Evolutionary conservation across 2,888 invertebrate species (phyloP).

Genomic region (Brachylomia viminalis): DNA sequence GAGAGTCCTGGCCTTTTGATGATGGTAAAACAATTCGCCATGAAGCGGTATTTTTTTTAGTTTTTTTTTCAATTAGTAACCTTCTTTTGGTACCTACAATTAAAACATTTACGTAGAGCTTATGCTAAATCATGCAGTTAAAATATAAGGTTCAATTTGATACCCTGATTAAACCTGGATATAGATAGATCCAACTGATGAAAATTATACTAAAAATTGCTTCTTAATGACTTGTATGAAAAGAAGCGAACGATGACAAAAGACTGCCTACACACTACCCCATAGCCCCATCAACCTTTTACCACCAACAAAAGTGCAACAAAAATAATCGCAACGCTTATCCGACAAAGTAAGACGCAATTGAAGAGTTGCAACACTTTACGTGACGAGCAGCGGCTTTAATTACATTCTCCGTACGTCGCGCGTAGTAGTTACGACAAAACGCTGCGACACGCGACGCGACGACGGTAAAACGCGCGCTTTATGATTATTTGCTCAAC

Average conservation of each 20-base stretch:
- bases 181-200: too few species aligned
- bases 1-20: too few species aligned
- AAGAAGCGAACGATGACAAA: conserved; percentile 20
- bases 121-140: background rate
- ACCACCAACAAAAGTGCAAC: conserved; percentile 57
- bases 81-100: background rate
- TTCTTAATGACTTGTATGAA: background rate
- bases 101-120: background rate
- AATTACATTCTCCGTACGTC: conserved; percentile 68
- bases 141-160: background rate
- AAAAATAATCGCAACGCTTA: conserved; percentile 71
- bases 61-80: background rate
- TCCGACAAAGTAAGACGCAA: conserved; percentile 75
- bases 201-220: too few species aligned
- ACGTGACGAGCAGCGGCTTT: conserved; percentile 62
- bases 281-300: conserved; percentile 38
- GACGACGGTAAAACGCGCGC: conserved; percentile 65
- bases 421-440: conserved; percentile 63
- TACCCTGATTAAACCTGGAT: background rate
- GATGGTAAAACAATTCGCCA: background rate
- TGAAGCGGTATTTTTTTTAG: background rate
- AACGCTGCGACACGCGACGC: conserved; percentile 62
- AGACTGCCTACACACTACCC: background rate
- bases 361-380: conserved; percentile 79
- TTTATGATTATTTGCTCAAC: conserved; percentile 86